A percentile compares a stretch with the other conserved stretches of the same genome.
Conservation (phyloP, 2,113 vertebrate species). For the Saiga tatarica region DNA sequence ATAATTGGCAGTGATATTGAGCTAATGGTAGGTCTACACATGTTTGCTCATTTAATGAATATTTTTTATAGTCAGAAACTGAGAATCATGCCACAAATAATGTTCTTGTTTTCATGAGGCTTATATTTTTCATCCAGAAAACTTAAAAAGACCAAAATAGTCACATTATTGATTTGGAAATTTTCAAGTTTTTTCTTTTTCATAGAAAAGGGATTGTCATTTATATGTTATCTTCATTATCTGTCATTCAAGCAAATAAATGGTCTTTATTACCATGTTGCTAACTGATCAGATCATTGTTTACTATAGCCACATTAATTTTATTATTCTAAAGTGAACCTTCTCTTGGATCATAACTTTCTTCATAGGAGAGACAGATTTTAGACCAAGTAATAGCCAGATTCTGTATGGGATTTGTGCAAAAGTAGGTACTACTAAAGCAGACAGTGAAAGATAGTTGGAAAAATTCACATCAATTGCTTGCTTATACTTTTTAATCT, state of each 20-base stretch:
- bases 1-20: constrained; percentile 98
- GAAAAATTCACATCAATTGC: neutral
- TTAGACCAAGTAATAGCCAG: neutral
- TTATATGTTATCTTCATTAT: neutral
- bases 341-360: neutral
- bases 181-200: neutral
- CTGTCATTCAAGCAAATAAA: neutral
- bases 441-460: neutral
- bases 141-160: neutral
- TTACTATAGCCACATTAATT: constrained; percentile 12
- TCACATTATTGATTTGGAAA: neutral
- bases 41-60: neutral
- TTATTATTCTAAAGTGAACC: neutral
- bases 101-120: neutral
- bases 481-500: neutral
- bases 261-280: neutral
- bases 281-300: neutral
- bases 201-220: neutral
- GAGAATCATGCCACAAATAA: neutral
- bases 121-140: constrained; percentile 27
- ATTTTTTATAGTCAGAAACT: neutral
- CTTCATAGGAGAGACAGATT: neutral
- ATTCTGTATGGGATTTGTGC: neutral
- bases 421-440: neutral
- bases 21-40: constrained; percentile 89